These are phyloP conservation scores for Drosophila paranaensis DNA, from an alignment of 2,888 invertebrate genomes.

Conservation along the genomic window DNA sequence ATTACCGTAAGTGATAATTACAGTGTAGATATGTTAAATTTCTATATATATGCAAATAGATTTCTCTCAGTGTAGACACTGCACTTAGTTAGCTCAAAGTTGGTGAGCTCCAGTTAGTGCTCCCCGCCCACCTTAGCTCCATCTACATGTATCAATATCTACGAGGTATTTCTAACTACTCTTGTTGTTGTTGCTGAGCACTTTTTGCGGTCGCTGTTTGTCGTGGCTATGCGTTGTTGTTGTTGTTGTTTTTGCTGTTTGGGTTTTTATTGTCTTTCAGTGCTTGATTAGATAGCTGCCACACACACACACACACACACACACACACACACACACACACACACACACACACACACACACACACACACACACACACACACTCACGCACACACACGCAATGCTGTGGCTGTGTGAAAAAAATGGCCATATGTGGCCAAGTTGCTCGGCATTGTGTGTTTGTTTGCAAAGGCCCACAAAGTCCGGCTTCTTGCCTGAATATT, in stretches of 20 bases:
- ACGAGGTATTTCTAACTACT: slow-evolving; percentile 33
- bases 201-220: slow-evolving; percentile 68
- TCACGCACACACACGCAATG: slow-evolving; percentile 47
- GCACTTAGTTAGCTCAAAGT: slow-evolving; percentile 54
- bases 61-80: slow-evolving; percentile 35
- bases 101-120: slow-evolving; percentile 28
- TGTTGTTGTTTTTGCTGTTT: slow-evolving; percentile 13
- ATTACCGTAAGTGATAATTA: not conserved
- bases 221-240: slow-evolving; percentile 53
- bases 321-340: slow-evolving; percentile 37
- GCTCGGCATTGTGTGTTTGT: slow-evolving; percentile 57
- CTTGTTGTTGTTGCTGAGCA: slow-evolving; percentile 35
- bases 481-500: slow-evolving; percentile 15
- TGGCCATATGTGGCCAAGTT: slow-evolving; percentile 81
- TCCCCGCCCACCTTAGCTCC: slow-evolving; percentile 4
- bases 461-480: slow-evolving; percentile 42
- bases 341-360: slow-evolving; percentile 50
- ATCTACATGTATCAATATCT: slow-evolving; percentile 52
- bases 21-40: not conserved
- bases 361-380: slow-evolving; percentile 24
- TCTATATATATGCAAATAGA: too few relatives aligned
- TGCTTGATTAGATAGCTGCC: slow-evolving; percentile 80
- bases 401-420: slow-evolving; percentile 56
- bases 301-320: slow-evolving; percentile 26
- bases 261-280: slow-evolving; percentile 75